These are phyloP conservation scores for Gambusia holbrooki DNA, from an alignment of 2,113 vertebrate genomes.

Conservation along the genomic window DNA sequence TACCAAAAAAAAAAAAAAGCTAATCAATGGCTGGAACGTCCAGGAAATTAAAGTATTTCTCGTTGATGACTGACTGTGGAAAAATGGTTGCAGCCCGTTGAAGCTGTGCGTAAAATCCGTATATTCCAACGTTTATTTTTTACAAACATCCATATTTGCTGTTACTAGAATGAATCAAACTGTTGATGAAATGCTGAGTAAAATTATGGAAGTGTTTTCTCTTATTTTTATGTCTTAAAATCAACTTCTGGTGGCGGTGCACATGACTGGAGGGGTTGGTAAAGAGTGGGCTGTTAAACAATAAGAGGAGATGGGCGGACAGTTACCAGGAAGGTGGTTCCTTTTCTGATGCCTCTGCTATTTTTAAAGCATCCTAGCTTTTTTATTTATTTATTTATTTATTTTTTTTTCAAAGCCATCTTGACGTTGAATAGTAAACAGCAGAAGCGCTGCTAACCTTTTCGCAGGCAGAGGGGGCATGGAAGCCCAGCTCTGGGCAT, in stretches of 20 bases:
- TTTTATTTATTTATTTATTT: not conserved
- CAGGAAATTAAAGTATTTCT: not conserved
- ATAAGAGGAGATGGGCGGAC: slow-evolving; percentile 10
- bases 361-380: not conserved
- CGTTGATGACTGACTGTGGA: not conserved
- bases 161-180: not conserved
- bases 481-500: slow-evolving; percentile 53
- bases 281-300: slow-evolving; percentile 19
- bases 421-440: slow-evolving; percentile 10
- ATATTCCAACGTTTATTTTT: not conserved
- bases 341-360: not conserved
- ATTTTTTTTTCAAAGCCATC: not conserved
- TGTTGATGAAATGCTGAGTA: not conserved
- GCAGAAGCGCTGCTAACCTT: slow-evolving; percentile 30
- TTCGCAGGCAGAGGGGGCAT: not conserved
- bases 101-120: not conserved
- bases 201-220: not conserved
- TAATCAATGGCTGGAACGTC: not conserved
- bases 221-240: not conserved
- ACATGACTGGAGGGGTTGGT: not conserved
- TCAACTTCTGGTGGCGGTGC: slow-evolving; percentile 17
- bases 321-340: slow-evolving; percentile 7
- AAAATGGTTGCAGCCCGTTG: not conserved
- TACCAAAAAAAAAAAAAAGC: not conserved
- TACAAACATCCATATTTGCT: not conserved